These are phyloP conservation scores for Spheniscus humboldti DNA, from an alignment of 2,797 vertebrate species.

Conservation along the genomic window DNA sequence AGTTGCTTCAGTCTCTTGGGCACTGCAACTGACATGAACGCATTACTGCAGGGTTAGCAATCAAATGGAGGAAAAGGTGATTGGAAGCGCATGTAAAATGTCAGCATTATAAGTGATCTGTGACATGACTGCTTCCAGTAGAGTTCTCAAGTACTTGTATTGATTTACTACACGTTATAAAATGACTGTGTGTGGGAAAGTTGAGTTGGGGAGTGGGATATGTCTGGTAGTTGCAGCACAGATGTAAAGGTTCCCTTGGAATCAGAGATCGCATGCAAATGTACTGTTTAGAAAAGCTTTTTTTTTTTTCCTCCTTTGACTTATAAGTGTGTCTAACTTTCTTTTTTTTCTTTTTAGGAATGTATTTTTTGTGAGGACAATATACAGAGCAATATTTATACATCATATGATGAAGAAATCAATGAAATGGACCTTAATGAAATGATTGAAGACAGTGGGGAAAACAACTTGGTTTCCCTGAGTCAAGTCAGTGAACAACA, in stretches of 20 bases:
- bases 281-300: background rate
- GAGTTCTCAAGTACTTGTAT: background rate
- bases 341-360: slow-evolving; percentile 52
- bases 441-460: slow-evolving; percentile 70
- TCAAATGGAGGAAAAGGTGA: background rate
- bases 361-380: slow-evolving; percentile 75
- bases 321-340: background rate
- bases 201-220: background rate
- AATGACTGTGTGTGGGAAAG: background rate
- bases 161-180: background rate
- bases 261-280: rapidly evolving
- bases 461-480: slow-evolving; percentile 12
- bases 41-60: background rate
- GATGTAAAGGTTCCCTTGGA: background rate
- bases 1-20: background rate
- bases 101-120: background rate
- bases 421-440: slow-evolving; percentile 81
- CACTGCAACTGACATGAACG: rapidly evolving
- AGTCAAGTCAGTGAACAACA: slow-evolving; percentile 48
- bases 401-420: slow-evolving; percentile 74
- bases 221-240: background rate
- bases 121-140: background rate
- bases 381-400: slow-evolving; percentile 55
- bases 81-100: background rate
- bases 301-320: background rate